Evolutionary conservation across 23 tunicate species (phyloP).

Genomic region (Styela clava): DNA sequence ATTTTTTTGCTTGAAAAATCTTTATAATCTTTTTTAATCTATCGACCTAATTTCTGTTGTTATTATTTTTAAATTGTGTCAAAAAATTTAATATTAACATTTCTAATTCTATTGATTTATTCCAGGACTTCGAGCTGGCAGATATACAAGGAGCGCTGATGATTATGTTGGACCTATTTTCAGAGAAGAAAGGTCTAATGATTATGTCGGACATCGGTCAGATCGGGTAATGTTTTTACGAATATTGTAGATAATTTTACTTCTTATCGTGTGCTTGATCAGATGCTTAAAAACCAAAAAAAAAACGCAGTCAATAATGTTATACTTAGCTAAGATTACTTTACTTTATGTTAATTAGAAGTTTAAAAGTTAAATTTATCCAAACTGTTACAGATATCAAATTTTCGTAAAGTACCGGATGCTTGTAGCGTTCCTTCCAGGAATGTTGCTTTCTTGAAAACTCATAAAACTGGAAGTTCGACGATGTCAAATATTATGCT

Average conservation of each 20-base stretch:
- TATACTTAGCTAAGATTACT: too few relatives aligned
- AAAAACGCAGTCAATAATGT: background rate
- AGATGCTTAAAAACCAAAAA: too few relatives aligned
- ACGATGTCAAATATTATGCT: constrained; percentile 99
- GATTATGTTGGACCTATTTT: background rate
- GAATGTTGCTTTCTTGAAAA: constrained; percentile 94
- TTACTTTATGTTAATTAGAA: too few relatives aligned
- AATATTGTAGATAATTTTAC: background rate
- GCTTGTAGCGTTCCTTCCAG: constrained; percentile 61
- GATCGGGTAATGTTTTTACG: background rate
- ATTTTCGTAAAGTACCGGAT: constrained; percentile 44
- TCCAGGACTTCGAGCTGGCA: constrained; percentile 4
- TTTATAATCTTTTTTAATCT: too few relatives aligned
- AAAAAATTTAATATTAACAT: too few relatives aligned
- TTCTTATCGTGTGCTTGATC: background rate
- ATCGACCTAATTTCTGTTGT: too few relatives aligned
- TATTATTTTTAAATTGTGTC: too few relatives aligned
- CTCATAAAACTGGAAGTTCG: constrained; percentile 98
- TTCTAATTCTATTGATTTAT: too few relatives aligned
- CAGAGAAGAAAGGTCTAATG: constrained; percentile 10
- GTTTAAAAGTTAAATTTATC: too few relatives aligned
- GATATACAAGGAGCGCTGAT: constrained; percentile 20
- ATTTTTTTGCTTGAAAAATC: too few relatives aligned
- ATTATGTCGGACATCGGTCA: background rate
- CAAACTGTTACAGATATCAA: constrained; percentile 16